These are phyloP conservation scores for Hoplostethus mediterraneus DNA, from an alignment of 2,797 vertebrate genomes.

Conservation along the genomic window DNA sequence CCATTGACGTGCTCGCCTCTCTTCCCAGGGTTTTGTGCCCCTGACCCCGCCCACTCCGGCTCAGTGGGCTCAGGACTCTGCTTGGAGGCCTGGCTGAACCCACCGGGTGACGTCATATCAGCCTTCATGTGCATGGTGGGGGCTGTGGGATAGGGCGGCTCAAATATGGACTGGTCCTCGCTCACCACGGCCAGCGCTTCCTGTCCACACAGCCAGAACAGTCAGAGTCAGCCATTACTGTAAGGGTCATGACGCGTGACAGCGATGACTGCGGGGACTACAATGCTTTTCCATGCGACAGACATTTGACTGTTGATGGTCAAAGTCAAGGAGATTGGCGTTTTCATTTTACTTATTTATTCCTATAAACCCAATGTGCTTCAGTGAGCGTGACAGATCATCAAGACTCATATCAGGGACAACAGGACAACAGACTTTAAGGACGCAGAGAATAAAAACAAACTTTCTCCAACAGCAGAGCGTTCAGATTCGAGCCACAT, in stretches of 20 bases:
- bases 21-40: constrained; percentile 74
- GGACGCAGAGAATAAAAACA: too few species aligned
- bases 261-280: constrained; percentile 10
- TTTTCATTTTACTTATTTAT: not conserved
- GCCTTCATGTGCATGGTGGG: constrained; percentile 85
- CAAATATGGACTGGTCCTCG: constrained; percentile 88
- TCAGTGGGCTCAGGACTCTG: constrained; percentile 82
- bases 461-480: too few species aligned
- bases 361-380: not conserved
- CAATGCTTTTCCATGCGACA: constrained; percentile 23
- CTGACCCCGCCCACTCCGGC: constrained; percentile 78
- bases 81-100: constrained; percentile 80
- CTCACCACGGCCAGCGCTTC: constrained; percentile 89
- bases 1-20: constrained; percentile 86
- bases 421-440: too few species aligned
- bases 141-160: constrained; percentile 76
- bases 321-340: too few species aligned
- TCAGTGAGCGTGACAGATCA: not conserved
- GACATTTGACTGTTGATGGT: too few species aligned
- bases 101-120: constrained; percentile 80
- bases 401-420: too few species aligned
- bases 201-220: constrained; percentile 69
- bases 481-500: too few species aligned
- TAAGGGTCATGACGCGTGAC: constrained; percentile 36
- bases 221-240: constrained; percentile 51